These are phyloP conservation scores for Heptranchias perlo DNA, from an alignment of 2,113 vertebrate species.

Conservation along the genomic window DNA sequence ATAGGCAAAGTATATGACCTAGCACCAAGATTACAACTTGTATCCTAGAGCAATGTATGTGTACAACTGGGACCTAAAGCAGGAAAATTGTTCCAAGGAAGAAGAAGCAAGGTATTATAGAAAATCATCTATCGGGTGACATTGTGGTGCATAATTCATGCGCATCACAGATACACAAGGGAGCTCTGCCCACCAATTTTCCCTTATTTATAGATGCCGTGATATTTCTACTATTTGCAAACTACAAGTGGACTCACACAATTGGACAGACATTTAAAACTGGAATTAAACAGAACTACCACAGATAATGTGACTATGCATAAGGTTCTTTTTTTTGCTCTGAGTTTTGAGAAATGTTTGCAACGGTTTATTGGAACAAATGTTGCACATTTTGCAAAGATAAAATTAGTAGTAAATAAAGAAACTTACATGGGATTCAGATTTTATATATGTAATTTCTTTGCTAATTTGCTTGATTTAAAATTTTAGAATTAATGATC, in stretches of 20 bases:
- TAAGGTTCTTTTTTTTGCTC: background rate
- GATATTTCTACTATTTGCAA: background rate
- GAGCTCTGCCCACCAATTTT: background rate
- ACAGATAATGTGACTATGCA: background rate
- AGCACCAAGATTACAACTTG: background rate
- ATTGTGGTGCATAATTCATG: background rate
- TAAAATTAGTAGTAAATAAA: background rate
- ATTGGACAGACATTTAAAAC: background rate
- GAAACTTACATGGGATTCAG: background rate
- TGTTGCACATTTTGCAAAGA: background rate
- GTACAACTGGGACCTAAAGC: background rate
- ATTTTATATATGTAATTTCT: background rate
- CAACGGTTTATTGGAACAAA: no score
- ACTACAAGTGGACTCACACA: background rate
- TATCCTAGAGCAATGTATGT: background rate
- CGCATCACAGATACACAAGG: background rate
- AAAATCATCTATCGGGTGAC: background rate
- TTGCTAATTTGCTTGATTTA: background rate
- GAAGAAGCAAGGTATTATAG: background rate
- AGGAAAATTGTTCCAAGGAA: background rate
- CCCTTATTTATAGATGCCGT: background rate
- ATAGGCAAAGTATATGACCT: background rate
- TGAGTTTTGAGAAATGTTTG: background rate
- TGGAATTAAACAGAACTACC: background rate
- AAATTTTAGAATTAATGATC: background rate